These are phyloP conservation scores for human DNA, from an alignment of 2,113 vertebrate genomes.

Conservation along the genomic window GRCh38 chr11:115770001-115770500, in stretches of 20 bases:
- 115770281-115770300: background rate
- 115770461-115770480: background rate
- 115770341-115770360: background rate
- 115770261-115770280: constrained; percentile 29
- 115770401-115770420: background rate
- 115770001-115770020: constrained; percentile 51
- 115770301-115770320: constrained; percentile 18
- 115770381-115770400: background rate
- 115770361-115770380: background rate
- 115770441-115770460: background rate
- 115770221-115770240: background rate
- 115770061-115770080: constrained; percentile 44
- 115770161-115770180: background rate
- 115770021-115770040: constrained; percentile 50
- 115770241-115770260: constrained; percentile 46
- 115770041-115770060: constrained; percentile 51
- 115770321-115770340: background rate
- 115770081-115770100: constrained; percentile 39
- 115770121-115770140: background rate
- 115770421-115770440: background rate
- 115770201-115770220: constrained; percentile 28
- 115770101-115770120: constrained; percentile 46
- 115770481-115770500: background rate
- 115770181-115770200: constrained; percentile 1
- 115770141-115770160: background rate